A percentile compares a stretch with the other conserved stretches of the same genome.
Conservation (phyloP, 2,797 vertebrate species). For the Hypotaenidia okinawae region DNA sequence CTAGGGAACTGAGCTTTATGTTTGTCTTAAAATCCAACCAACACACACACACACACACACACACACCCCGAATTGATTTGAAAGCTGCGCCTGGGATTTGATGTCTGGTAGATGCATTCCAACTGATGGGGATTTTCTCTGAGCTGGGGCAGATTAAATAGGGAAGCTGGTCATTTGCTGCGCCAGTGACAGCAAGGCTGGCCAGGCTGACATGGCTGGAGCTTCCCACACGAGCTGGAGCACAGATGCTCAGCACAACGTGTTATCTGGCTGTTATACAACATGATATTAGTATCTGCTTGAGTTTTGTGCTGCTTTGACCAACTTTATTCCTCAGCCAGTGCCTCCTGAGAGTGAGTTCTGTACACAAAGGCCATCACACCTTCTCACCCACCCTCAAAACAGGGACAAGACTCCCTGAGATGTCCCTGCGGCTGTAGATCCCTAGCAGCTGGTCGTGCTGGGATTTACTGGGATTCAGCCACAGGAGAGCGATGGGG, state of each 20-base stretch:
- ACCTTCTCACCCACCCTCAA: background rate
- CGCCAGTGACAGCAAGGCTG: background rate
- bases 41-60: background rate
- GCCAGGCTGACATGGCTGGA: background rate
- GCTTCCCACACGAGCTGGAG: conserved; percentile 15
- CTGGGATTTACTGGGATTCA: background rate
- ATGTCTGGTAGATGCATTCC: background rate
- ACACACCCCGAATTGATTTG: background rate
- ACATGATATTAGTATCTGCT: background rate
- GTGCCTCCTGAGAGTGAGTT: background rate
- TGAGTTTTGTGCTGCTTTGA: background rate
- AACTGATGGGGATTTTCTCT: background rate
- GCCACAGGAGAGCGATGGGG: background rate
- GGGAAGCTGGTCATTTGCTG: background rate
- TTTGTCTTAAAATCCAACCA: background rate
- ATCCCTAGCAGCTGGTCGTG: background rate
- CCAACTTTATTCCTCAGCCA: background rate
- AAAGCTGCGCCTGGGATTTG: background rate
- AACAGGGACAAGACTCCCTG: too few relatives aligned
- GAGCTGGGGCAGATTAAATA: background rate
- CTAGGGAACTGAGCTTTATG: background rate
- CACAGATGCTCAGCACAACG: background rate
- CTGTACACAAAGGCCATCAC: accelerated
- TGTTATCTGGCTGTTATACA: background rate
- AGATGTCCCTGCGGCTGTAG: background rate